Percentiles rank a stretch among this genome's conserved stretches.
Conservation (phyloP, 2,888 invertebrate genomes). For the Norana najaformis region DNA sequence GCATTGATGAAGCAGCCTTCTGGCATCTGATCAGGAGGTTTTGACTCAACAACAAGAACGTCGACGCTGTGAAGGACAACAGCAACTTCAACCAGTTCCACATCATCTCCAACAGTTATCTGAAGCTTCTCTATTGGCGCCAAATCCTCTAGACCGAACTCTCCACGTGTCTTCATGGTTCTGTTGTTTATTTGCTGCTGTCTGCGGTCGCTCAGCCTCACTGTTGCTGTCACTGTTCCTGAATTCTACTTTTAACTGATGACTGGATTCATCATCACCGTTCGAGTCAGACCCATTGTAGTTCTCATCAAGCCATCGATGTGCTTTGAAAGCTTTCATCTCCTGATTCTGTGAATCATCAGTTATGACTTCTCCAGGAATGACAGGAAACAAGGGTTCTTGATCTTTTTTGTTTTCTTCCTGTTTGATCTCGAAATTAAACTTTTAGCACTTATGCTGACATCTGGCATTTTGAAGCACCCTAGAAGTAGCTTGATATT, state of each 20-base stretch:
- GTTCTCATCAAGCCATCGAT: conserved; percentile 20
- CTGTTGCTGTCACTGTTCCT: no score
- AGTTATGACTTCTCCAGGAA: neutral
- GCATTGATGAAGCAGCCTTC: no score
- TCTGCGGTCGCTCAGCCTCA: neutral
- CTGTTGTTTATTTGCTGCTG: neutral
- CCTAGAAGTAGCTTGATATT: no score
- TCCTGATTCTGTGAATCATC: neutral
- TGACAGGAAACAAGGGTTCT: neutral
- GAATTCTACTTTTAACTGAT: neutral
- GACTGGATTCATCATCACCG: neutral
- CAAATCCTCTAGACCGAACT: conserved; percentile 33
- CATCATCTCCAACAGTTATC: conserved; percentile 51
- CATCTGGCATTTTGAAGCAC: no score
- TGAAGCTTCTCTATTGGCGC: conserved; percentile 51
- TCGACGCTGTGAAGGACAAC: conserved; percentile 51
- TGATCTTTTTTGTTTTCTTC: neutral
- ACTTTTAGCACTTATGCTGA: no score
- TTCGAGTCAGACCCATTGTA: neutral
- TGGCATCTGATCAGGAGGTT: no score
- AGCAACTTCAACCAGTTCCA: conserved; percentile 51
- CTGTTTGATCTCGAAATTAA: neutral
- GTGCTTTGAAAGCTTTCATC: neutral
- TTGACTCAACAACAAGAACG: no score
- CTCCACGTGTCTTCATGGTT: neutral